Conservation (phyloP, 2,113 vertebrate genomes). For the Varanus salvator region DNA sequence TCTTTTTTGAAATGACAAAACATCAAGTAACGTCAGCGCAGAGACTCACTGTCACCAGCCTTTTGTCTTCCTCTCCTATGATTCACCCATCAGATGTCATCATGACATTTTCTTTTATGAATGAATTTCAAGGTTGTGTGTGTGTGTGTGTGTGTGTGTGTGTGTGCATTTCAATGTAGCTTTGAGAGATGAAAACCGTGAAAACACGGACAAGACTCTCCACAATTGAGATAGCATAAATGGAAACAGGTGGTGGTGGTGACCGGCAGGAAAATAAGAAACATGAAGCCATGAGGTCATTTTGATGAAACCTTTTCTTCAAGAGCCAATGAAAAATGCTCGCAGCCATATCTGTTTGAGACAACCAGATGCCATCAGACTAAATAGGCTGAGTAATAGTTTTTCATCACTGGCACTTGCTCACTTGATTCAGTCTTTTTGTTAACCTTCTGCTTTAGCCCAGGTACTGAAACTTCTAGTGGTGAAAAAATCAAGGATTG, state of each 20-base stretch:
- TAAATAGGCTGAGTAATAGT: slow-evolving; percentile 58
- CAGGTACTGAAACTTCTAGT: slow-evolving; percentile 48
- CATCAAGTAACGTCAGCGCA: slow-evolving; percentile 1
- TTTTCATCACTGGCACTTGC: slow-evolving; percentile 57
- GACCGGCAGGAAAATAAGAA: slow-evolving; percentile 30
- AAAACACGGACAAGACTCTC: slow-evolving; percentile 1
- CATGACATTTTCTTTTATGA: slow-evolving; percentile 12
- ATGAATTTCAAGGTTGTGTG: neutral
- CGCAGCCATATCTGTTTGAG: slow-evolving; percentile 50
- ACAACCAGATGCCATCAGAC: slow-evolving; percentile 52
- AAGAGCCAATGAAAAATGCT: slow-evolving; percentile 56
- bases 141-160: no score
- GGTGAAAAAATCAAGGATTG: slow-evolving; percentile 51
- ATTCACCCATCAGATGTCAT: slow-evolving; percentile 36
- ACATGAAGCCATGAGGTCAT: slow-evolving; percentile 48
- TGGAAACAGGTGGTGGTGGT: neutral
- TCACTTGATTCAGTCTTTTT: slow-evolving; percentile 59
- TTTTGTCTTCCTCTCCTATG: slow-evolving; percentile 41
- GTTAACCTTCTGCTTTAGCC: slow-evolving; percentile 61
- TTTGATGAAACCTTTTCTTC: slow-evolving; percentile 29
- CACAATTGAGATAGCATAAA: slow-evolving; percentile 21
- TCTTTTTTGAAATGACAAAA: no score
- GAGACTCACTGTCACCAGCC: slow-evolving; percentile 37
- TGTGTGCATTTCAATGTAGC: neutral
- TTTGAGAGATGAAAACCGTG: neutral